Base-by-base conservation (phyloP, 2,797 vertebrate genomes). In the Furcifer pardalis region DNA sequence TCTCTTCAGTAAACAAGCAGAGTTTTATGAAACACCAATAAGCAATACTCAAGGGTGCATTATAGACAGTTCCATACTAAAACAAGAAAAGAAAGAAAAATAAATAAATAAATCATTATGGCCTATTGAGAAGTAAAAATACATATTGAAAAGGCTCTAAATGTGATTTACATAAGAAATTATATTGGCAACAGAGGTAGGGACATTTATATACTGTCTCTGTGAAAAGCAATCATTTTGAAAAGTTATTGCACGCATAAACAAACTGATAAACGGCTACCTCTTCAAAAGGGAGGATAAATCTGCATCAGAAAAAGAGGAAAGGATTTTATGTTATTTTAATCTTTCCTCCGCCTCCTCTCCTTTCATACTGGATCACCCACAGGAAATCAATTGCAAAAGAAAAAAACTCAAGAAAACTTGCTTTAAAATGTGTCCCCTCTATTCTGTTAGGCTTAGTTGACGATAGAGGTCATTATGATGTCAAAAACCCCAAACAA, bases 11-110 rank as follows among this genome's bases (percentile, higher is more conserved):
- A 90, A 91, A 84, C 82, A 91, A 90, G 73, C 23, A 83, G 44
- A 86, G 88, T 90, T 86, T 90, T 56, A 82, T 83, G 86, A 93
- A 93, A 89, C 89, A 60, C 4, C 84, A 81, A 86, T 86, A 77
- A 65, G 78, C 71, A 76, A 27, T 44, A 72, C 81, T 35, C 79
- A 81, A 40, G 77, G 63, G 1, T 65, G 27, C 66, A 79, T 63
- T 84, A 32, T 42, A 88, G 77, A 89, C 0, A 7, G 7, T 79
- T 91, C 89, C 78, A 84, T 85, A 69, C 88, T n/a, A n/a, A n/a
- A n/a, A n/a, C n/a, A n/a, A n/a, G n/a, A n/a, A n/a, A n/a, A n/a
- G n/a, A n/a, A n/a, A n/a, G n/a, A n/a, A n/a, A n/a, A n/a, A n/a
- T n/a, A n/a, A n/a, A n/a, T n/a, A 91, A 88, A 71, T 7, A 89